phyloP scores from a whole-genome alignment of 2,888 invertebrate species.

The Microchrysa polita region DNA sequence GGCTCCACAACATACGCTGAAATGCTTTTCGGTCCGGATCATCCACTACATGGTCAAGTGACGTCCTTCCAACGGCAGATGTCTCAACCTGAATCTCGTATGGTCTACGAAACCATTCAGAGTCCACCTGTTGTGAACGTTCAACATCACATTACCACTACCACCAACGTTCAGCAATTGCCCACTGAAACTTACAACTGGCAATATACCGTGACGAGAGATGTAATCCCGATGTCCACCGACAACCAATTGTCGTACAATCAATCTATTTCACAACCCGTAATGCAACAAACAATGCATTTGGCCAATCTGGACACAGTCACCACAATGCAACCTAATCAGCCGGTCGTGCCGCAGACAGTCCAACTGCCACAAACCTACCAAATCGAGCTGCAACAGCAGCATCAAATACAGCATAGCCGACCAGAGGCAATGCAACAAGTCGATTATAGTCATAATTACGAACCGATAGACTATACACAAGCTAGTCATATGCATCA shows the following conservation, averaged over 20 bases:
- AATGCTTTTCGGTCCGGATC: slow-evolving; percentile 73
- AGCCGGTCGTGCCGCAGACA: no score
- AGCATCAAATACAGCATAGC: no score
- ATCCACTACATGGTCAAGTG: background rate
- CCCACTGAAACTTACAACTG: background rate
- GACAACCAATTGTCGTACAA: background rate
- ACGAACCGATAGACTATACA: background rate
- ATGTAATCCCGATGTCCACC: background rate
- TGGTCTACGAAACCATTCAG: background rate
- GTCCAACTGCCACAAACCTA: no score
- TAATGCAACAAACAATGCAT: background rate
- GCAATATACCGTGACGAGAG: background rate
- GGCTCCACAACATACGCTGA: slow-evolving; percentile 83
- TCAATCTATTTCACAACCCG: background rate
- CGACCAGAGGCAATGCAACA: background rate
- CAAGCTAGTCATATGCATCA: background rate
- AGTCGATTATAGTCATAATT: background rate
- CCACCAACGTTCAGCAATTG: background rate
- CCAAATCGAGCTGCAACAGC: no score
- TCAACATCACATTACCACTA: background rate
- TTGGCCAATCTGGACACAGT: background rate
- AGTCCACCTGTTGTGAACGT: background rate
- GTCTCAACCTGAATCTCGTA: background rate
- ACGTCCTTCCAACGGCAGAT: background rate
- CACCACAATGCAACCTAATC: background rate